phyloP scores from a whole-genome alignment of 2,888 invertebrate genomes.

The Linyphia triangularis region DNA sequence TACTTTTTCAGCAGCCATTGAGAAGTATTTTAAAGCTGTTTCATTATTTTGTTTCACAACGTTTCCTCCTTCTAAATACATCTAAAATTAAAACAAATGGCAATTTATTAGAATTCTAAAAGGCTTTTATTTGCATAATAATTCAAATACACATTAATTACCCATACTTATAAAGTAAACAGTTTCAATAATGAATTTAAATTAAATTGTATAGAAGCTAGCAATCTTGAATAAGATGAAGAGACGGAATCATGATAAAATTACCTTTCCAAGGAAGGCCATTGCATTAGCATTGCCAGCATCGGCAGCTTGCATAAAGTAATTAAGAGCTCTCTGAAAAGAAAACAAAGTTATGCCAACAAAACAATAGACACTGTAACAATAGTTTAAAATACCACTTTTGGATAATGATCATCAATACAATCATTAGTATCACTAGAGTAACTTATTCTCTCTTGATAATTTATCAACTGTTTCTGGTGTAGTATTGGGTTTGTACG shows the following conservation, averaged over 20 bases:
- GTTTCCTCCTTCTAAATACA: conserved; percentile 97
- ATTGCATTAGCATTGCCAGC: conserved; percentile 97
- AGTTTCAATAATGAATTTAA: background rate
- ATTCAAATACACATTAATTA: background rate
- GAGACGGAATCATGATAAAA: no score
- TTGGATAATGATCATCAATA: background rate
- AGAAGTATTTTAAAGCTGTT: conserved; percentile 95
- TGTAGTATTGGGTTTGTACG: background rate
- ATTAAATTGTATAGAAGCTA: background rate
- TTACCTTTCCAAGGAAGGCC: conserved; percentile 96
- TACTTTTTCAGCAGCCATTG: conserved; percentile 92
- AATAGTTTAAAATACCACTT: background rate
- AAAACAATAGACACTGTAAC: background rate
- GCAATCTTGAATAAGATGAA: no score
- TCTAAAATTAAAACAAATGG: conserved; percentile 82
- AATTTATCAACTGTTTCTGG: background rate
- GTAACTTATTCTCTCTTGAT: background rate
- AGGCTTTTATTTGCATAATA: background rate
- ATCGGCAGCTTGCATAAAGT: conserved; percentile 95
- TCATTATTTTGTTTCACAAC: conserved; percentile 95
- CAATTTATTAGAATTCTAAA: no score
- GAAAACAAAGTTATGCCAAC: background rate
- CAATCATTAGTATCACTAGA: background rate
- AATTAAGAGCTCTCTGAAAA: conserved; percentile 88
- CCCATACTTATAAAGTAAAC: background rate